Evolutionary conservation across 1,140 invertebrate species (phyloP), one percentile per base, ranked within the genome.

Genomic region (Bombus terrestris): DNA sequence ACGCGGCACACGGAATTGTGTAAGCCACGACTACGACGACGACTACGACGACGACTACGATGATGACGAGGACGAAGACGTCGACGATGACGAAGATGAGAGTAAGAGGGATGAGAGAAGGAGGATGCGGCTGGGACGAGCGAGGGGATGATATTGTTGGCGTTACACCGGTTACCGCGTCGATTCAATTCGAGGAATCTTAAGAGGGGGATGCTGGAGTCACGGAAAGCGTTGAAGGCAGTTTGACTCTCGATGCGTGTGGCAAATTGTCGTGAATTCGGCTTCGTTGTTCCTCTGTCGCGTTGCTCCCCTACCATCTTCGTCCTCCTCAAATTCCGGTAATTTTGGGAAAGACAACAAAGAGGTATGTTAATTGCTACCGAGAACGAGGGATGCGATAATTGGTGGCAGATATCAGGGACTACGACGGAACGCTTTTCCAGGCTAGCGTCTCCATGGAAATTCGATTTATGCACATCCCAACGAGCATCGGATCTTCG

Each of bases 1-100:
- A 86, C 88, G 53, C 86, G 78, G 90, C 78, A 87, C 87, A 86
- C 87, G 86, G 91, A 92, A 91, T 93, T 91, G 92, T 90, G 89
- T 92, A 91, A 90, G 87, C 89, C 88, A 79, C 88, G 84, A 85
- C 88, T 87, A 84, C 77, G 83, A 84, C 83, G 83, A 86, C 72
- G 79, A 90, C 83, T 74, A 75, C 22, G 41, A 81, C 80, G 88
- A 83, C 71, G 85, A 80, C 73, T 79, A 83, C 32, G 4, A 83
- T 6, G 4, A 2, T 0, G 64, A 66, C 6, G 32, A 79, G 81
- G 83, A 86, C 86, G 85, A 81, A 39, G 87, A 84, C 83, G 71
- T 81, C 74, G 89, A 82, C 88, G 88, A 86, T 59, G 81, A 89
- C 85, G 83, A 78, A 22, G 72, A 83, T 76, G 89, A 82, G 85